Evolutionary conservation across 2,888 invertebrate genomes (phyloP), one percentile per base, ranked within the genome.

Genomic region (Drosophila picticornis): DNA sequence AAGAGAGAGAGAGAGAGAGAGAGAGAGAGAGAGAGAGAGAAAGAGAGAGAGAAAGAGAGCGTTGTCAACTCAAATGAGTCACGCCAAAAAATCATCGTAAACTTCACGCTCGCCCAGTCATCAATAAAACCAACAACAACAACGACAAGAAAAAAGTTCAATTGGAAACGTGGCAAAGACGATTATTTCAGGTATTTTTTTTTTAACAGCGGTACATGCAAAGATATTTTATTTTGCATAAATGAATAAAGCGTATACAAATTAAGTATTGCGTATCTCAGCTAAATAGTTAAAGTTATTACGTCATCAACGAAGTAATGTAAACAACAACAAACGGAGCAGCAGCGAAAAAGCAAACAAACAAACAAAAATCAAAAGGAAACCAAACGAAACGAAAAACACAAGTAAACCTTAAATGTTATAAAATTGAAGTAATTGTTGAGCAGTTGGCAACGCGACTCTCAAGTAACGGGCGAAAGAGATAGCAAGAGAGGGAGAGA

Each of bases 241-340:
- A 43, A 11, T 60, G 52, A 32, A 52, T 32, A 51, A 27, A 55
- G 46, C 22, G 32, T 48, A 62, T 25, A 6, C 25, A 22, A 64
- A 56, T 46, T 58, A 19, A 19, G 29, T 9, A 43, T 75, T 32
- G 62, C 60, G 72, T 58, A 69, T 56, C 38, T 69, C 19, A 64
- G 22, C 25, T 25, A 6, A 32, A 66, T 43, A 29, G 25, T 16
- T 40, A 57, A 53, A 62, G 69, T 34, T 57, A 70, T 84, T 84
- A 89, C 84, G 84, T 84, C 90, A 84, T 68, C 74, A 48, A 36
- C 58, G 63, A 67, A 81, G 81, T 66, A 57, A 59, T 61, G 50
- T 68, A 72, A 72, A 67, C 52, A 80, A 75, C 59, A 56, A 40
- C 36, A 53, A 34, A 38, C 16, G 9, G 43, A 34, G n/a, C 25